These are phyloP conservation scores for Mamestra brassicae DNA, from an alignment of 2,888 invertebrate genomes.

Conservation along the genomic window DNA sequence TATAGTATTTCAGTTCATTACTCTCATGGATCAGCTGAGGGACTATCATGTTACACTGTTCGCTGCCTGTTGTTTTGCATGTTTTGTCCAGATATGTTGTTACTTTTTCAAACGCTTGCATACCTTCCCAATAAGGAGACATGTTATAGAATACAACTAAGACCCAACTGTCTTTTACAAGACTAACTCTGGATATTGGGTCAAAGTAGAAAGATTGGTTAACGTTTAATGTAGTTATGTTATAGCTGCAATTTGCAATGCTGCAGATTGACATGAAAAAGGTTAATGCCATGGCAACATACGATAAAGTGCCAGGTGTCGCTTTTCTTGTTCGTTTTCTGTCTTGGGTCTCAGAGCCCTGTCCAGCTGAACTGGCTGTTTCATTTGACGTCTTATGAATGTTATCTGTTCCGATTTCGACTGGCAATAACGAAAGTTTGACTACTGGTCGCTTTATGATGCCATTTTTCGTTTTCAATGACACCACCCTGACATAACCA, in stretches of 20 bases:
- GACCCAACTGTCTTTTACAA: conserved; percentile 16
- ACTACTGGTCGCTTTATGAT: not conserved
- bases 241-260: not conserved
- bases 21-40: too few species aligned
- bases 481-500: conserved; percentile 7
- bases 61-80: not conserved
- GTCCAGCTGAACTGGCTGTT: too few species aligned
- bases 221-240: not conserved
- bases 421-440: too few species aligned
- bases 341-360: too few species aligned
- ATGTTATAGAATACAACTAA: conserved; percentile 27
- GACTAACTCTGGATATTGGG: not conserved
- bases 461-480: conserved; percentile 24
- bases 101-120: conserved; percentile 5
- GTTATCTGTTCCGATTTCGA: too few species aligned
- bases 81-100: conserved; percentile 7
- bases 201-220: conserved; percentile 28
- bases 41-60: conserved; percentile 10
- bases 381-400: too few species aligned
- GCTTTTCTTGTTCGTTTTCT: too few species aligned
- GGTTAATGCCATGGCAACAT: too few species aligned
- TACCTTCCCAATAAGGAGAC: conserved; percentile 28
- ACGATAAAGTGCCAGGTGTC: too few species aligned
- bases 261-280: not conserved
- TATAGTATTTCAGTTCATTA: too few species aligned